Base-by-base conservation (phyloP, 2,797 vertebrate genomes). In the Darevskia nairensis region DNA sequence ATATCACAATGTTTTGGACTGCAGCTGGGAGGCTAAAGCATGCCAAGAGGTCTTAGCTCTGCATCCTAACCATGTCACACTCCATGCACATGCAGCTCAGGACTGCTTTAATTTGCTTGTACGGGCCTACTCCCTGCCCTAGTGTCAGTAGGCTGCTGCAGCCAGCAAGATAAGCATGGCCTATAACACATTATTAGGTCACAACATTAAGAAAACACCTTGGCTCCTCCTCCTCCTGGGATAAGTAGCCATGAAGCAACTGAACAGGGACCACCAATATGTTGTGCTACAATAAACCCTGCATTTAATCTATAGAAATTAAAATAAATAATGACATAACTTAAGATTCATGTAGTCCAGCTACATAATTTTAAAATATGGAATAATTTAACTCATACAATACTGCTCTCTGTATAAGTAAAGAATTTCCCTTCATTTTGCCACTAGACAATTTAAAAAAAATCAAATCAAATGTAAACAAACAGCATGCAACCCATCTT, bases 331-430 rank as follows among this genome's bases (percentile, higher is more conserved):
- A 96, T 90, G 96, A 97, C 97, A 98, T 98, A 99, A 99, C 98
- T 99, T 99, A 99, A 98, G 95, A 97, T 97, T 95, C 97, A 97
- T 98, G 99, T 99, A 99, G 99, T 97, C 99, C 99, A 98, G 99
- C 99, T 99, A 99, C 99, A 97, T 93, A 95, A 96, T 91, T 95
- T 94, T 94, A 90, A 97, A 97, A 97, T 96, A 97, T 64, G 96
- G 95, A 97, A 97, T 97, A 97, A 97, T 97, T 97, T 97, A 97
- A 95, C 93, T 95, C 93, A 96, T 96, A 97, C 96, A 97, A 97
- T 97, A 97, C 97, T 97, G 97, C 89, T 96, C 91, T 96, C 93
- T 95, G 93, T 93, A 96, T 95, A 96, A 96, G 93, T 96, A 97
- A 96, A 96, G 97, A 96, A 96, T 96, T 95, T 97, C 96, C 97